phyloP scores from a whole-genome alignment of 1,140 invertebrate species.

The Sesamia nonagrioides region DNA sequence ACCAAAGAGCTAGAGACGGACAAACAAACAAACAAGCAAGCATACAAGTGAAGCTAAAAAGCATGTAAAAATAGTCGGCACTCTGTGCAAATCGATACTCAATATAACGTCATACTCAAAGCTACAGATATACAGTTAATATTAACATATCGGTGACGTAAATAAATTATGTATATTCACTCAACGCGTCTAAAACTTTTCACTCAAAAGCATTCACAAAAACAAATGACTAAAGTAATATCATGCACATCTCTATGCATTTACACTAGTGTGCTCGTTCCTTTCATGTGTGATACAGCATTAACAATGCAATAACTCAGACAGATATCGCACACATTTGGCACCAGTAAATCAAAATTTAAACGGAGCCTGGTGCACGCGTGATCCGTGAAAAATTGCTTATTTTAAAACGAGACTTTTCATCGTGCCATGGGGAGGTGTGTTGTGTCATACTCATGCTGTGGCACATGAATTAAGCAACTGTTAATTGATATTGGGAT shows the following conservation, averaged over 20 bases:
- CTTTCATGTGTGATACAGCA: constrained; percentile 25
- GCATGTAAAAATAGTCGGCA: too few relatives aligned
- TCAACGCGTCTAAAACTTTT: too few relatives aligned
- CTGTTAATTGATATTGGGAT: neutral
- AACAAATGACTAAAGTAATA: too few relatives aligned
- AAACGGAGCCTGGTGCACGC: constrained; percentile 67
- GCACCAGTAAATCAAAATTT: constrained; percentile 79
- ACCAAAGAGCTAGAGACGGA: too few relatives aligned
- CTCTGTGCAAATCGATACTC: too few relatives aligned
- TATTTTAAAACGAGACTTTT: constrained; percentile 76
- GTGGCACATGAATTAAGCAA: constrained; percentile 38
- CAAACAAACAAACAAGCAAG: too few relatives aligned
- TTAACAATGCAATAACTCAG: constrained; percentile 72
- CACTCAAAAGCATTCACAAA: too few relatives aligned
- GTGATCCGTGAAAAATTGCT: constrained; percentile 81
- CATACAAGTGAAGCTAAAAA: too few relatives aligned
- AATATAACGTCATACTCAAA: too few relatives aligned
- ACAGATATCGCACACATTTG: constrained; percentile 76
- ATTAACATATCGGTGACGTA: too few relatives aligned
- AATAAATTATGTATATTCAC: too few relatives aligned
- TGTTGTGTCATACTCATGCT: constrained; percentile 41
- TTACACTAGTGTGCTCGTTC: neutral
- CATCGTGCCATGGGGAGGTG: constrained; percentile 48
- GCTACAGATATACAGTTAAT: too few relatives aligned
- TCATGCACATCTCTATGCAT: neutral